Conservation (phyloP, 2,888 invertebrate genomes). For the Netelia fuscicornis region DNA sequence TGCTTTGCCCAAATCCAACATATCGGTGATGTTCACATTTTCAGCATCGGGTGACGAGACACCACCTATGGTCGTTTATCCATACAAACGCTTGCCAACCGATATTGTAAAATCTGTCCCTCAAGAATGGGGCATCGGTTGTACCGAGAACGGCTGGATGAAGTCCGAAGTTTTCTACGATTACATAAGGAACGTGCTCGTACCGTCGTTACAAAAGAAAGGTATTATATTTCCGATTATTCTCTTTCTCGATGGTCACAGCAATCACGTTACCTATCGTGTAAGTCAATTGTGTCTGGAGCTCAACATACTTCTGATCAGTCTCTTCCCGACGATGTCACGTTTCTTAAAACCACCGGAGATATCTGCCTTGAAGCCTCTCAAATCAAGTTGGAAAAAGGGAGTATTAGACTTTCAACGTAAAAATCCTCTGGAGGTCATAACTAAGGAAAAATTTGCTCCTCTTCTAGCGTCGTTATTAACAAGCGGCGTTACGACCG, state of each 20-base stretch:
- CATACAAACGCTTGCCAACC: slow-evolving; percentile 78
- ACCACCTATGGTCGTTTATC: slow-evolving; percentile 81
- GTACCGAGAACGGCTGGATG: slow-evolving; percentile 83
- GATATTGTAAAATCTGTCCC: slow-evolving; percentile 79
- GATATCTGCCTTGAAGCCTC: slow-evolving; percentile 72
- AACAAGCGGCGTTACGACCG: slow-evolving; percentile 43
- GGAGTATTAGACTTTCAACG: slow-evolving; percentile 70
- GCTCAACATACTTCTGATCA: slow-evolving; percentile 73
- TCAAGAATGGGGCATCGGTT: slow-evolving; percentile 81
- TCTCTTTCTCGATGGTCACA: slow-evolving; percentile 80
- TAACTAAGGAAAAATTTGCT: slow-evolving; percentile 73
- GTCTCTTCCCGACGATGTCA: slow-evolving; percentile 76
- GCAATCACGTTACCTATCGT: slow-evolving; percentile 66
- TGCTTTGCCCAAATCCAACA: slow-evolving; percentile 77
- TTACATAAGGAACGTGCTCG: slow-evolving; percentile 79
- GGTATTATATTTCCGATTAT: slow-evolving; percentile 77
- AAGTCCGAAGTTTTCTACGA: slow-evolving; percentile 81
- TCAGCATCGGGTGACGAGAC: slow-evolving; percentile 77
- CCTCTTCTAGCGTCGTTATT: slow-evolving; percentile 68
- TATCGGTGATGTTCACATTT: slow-evolving; percentile 83
- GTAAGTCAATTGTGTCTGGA: slow-evolving; percentile 72
- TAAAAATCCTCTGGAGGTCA: slow-evolving; percentile 68
- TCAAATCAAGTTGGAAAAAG: slow-evolving; percentile 71
- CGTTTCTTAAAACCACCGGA: slow-evolving; percentile 74
- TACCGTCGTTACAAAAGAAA: slow-evolving; percentile 75